Percentiles rank a stretch among this genome's conserved stretches.
These are phyloP conservation scores for Campoplex capitator DNA, from an alignment of 2,888 invertebrate genomes.

Conservation along the genomic window DNA sequence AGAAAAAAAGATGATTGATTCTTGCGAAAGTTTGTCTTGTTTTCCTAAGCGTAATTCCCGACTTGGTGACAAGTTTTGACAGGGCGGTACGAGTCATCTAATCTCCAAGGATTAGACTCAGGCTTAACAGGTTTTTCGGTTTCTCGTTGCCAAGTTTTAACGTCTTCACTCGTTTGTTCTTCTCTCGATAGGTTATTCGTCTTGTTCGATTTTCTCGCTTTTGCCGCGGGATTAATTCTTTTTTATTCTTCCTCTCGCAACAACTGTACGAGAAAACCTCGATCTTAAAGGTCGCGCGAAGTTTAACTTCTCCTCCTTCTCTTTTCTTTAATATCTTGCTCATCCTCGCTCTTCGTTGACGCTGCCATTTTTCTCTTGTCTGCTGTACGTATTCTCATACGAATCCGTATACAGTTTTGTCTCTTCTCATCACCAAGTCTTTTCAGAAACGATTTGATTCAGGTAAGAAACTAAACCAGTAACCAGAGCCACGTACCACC, in stretches of 20 bases:
- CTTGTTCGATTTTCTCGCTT: conserved; percentile 28
- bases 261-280: conserved; percentile 2
- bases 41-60: conserved; percentile 60
- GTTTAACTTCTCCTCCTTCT: conserved; percentile 20
- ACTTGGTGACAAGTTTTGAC: conserved; percentile 83
- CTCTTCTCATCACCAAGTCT: conserved; percentile 19
- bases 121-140: conserved; percentile 76
- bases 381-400: conserved; percentile 7
- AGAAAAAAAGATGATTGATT: not conserved
- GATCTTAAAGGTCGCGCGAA: conserved; percentile 33
- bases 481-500: not conserved
- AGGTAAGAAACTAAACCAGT: conserved; percentile 57
- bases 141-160: conserved; percentile 24
- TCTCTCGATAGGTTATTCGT: conserved; percentile 45
- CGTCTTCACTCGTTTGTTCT: conserved; percentile 38
- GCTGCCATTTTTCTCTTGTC: conserved; percentile 19
- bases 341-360: conserved; percentile 25
- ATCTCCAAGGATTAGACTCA: conserved; percentile 79
- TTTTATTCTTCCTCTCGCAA: conserved; percentile 13
- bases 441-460: conserved; percentile 28
- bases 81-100: conserved; percentile 77
- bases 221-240: conserved; percentile 6
- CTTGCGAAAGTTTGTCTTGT: not conserved
- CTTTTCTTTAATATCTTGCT: conserved; percentile 39
- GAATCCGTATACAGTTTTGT: not conserved